phyloP scores from a whole-genome alignment of 2,888 invertebrate genomes.

The Penaeus monodon region DNA sequence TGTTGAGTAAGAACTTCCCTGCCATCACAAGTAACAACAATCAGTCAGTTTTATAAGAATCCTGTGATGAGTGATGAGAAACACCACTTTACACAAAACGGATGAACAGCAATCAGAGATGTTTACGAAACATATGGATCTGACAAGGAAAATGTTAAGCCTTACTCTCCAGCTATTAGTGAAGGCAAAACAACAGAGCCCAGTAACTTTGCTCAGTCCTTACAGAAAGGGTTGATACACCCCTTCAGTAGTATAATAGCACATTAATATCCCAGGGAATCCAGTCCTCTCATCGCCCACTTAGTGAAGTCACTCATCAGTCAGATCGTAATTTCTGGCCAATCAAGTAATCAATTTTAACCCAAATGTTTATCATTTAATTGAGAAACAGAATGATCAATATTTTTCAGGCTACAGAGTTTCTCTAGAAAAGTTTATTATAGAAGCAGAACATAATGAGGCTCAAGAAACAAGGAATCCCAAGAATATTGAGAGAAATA shows the following conservation, averaged over 20 bases:
- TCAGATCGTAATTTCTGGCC: too few relatives aligned
- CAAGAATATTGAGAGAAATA: neutral
- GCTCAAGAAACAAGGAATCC: neutral
- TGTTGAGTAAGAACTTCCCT: too few relatives aligned
- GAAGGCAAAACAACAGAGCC: too few relatives aligned
- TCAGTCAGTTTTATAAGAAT: too few relatives aligned
- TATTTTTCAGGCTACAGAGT: constrained; percentile 21
- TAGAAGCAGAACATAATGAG: constrained; percentile 16
- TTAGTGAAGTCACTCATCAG: neutral
- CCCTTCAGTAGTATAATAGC: too few relatives aligned
- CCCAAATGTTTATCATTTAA: constrained; percentile 30
- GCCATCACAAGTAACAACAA: too few relatives aligned
- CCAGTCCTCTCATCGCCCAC: neutral
- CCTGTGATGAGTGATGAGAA: too few relatives aligned
- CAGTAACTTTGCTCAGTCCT: too few relatives aligned
- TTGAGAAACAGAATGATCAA: constrained; percentile 48
- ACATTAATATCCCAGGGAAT: neutral
- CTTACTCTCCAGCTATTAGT: neutral
- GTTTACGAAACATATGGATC: too few relatives aligned
- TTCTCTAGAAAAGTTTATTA: constrained; percentile 16
- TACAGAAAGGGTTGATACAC: too few relatives aligned
- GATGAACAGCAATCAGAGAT: too few relatives aligned
- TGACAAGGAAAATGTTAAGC: neutral
- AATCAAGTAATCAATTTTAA: neutral
- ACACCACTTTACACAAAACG: too few relatives aligned